A percentile compares a stretch with the other conserved stretches of the same genome.
phyloP scores from a whole-genome alignment of 2,888 invertebrate species.

The Lingula anatina region DNA sequence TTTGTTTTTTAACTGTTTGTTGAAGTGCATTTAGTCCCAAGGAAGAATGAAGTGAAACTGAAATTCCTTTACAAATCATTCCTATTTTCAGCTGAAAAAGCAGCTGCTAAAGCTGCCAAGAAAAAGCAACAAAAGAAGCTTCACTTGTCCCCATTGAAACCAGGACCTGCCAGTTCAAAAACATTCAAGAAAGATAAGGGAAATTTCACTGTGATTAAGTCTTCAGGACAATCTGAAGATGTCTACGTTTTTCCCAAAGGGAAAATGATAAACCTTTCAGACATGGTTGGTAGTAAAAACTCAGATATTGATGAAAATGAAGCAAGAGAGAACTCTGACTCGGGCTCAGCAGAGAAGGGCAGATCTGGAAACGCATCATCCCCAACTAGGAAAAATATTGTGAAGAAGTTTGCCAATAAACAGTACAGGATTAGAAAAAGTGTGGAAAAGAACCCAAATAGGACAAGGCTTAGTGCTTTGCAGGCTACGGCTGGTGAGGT shows the following conservation, averaged over 20 bases:
- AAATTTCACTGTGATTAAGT: background rate
- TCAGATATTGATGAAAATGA: constrained; percentile 1
- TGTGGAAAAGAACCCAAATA: background rate
- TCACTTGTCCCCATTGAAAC: background rate
- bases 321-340: constrained; percentile 7
- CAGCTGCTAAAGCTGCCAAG: constrained; percentile 11
- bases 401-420: constrained; percentile 6
- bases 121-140: constrained; percentile 9
- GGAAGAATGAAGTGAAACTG: too few relatives aligned
- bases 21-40: too few relatives aligned
- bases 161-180: background rate
- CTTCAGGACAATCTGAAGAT: background rate
- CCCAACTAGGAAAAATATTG: constrained; percentile 6
- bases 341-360: too few relatives aligned
- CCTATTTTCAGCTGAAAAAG: too few relatives aligned
- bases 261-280: background rate
- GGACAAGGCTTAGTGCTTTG: background rate
- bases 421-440: background rate
- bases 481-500: background rate
- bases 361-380: constrained; percentile 1
- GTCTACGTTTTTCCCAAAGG: constrained; percentile 1
- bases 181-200: constrained; percentile 3
- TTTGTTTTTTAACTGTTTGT: too few relatives aligned
- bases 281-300: background rate
- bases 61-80: too few relatives aligned